Evolutionary conservation across 2,113 vertebrate genomes (phyloP), one percentile per base, ranked within the genome.

Genomic region (Lipophrys pholis): DNA sequence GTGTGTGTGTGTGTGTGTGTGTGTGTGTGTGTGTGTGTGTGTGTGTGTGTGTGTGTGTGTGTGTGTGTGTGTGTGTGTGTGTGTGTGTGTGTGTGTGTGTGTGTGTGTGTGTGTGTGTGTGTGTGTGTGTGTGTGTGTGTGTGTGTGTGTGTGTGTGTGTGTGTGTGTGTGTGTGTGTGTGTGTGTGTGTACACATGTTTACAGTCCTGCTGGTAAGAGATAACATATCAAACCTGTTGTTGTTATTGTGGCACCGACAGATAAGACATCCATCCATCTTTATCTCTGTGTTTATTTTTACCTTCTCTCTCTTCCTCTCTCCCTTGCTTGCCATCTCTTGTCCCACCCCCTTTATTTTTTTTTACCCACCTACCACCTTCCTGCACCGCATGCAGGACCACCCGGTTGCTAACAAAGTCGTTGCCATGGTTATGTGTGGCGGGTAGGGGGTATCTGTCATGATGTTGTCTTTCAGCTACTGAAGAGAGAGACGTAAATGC

Each of bases 351-450:
- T 67, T 52, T 60, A 42, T 42, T 8, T 61, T 60, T 46, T 56
- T 17, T 11, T 45, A 36, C 12, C n/a, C 62, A 56, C n/a, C 16
- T 15, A 1, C 36, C 48, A n/a, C 10, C 15, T 43, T n/a, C 40
- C 16, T 14, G 14, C 48, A 17, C n/a, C 11, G 11, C 49, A 8
- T 38, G 38, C 17, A 15, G 56, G 68, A 85, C 82, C 85, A 87
- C 79, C 82, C 16, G 8, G 60, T n/a, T 65, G 64, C 76, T 85
- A 78, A 87, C 75, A 80, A 78, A 86, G 78, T 73, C 45, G 82
- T 90, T 87, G 80, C 70, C 86, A 89, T 92, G 79, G 89, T 78
- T 58, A 78, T 48, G 6, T 5, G 40, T 83, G 65, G 5, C 45
- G 15, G 57, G 70, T 69, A 54, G 53, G 30, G 54, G 72, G 77